Evolutionary conservation across 2,888 invertebrate species (phyloP), one percentile per base, ranked within the genome.

Genomic region (Euplagia quadripunctaria): DNA sequence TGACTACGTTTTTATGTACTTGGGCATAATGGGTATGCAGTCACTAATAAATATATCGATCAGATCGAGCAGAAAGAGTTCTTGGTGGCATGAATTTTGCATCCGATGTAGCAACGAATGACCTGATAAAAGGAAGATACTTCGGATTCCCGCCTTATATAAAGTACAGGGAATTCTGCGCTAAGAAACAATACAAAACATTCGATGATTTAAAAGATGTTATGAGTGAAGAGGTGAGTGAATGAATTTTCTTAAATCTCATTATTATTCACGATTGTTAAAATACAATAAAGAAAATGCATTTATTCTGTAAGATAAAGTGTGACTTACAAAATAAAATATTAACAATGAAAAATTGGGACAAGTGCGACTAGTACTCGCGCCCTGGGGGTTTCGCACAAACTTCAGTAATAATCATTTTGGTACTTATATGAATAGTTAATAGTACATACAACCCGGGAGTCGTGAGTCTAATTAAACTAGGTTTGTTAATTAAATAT

Each of bases 91-190:
- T 0, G 3, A 52, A 16, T 0, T 41, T 72, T 6, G 12, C 77
- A 16, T 14, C 49, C 9, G 78, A 78, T 9, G 65, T 64, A 20
- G 43, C 63, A 12, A 41, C 72, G 3, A 58, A 12, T 0, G 77
- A 78, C 58, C 11, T 78, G 16, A 7, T 12, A 31, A 77, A 74
- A 52, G 77, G 70, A 3, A 72, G 77, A 46, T 63, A 65, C 0
- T 74, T 77, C 11, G 78, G 77, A 43, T 65, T 74, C 1, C 31
- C 64, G 17, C 58, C 74, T 0, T 74, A 78, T 43, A n/a, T 78
- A 11, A 71, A 77, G 41, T 78, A 78, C 68, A 74, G 68, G 68
- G 70, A 72, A 42, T 72, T 46, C 61, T 78, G 68, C 51, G 64
- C 68, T 4, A 70, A 70, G 7, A 49, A 55, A 20, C 20, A 51